A percentile compares a stretch with the other conserved stretches of the same genome.
These are phyloP conservation scores for Spicauda simplicius DNA, from an alignment of 2,888 invertebrate genomes.

Conservation along the genomic window DNA sequence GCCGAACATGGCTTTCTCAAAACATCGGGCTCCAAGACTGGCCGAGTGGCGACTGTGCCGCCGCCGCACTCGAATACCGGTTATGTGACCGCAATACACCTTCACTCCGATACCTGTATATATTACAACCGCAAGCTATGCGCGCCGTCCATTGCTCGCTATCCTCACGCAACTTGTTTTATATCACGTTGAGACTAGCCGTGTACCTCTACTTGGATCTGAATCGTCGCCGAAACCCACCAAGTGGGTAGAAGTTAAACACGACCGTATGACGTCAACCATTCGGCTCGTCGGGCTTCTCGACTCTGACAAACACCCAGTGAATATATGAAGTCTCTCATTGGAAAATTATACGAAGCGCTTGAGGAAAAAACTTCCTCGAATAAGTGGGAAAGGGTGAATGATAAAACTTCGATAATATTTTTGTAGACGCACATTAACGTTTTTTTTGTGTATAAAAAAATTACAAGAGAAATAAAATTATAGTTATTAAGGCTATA, in stretches of 20 bases:
- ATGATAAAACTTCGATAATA: conserved; percentile 34
- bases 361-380: conserved; percentile 59
- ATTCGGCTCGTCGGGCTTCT: conserved; percentile 81
- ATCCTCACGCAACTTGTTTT: conserved; percentile 41
- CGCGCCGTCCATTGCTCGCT: conserved; percentile 61
- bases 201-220: conserved; percentile 52
- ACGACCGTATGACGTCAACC: conserved; percentile 81
- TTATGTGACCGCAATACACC: conserved; percentile 83
- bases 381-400: conserved; percentile 35
- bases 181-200: conserved; percentile 51
- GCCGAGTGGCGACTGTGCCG: conserved; percentile 69
- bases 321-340: conserved; percentile 68
- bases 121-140: conserved; percentile 46
- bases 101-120: conserved; percentile 55
- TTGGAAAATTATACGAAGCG: conserved; percentile 69
- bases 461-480: not conserved
- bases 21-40: conserved; percentile 72
- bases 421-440: conserved; percentile 2
- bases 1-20: conserved; percentile 81
- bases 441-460: not conserved
- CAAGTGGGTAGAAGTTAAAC: conserved; percentile 68
- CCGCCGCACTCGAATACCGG: conserved; percentile 78
- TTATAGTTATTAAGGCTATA: not conserved
- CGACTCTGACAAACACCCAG: conserved; percentile 73
- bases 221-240: conserved; percentile 40